A percentile compares a stretch with the other conserved stretches of the same genome.
Evolutionary conservation across 2,113 vertebrate species (phyloP).

Genomic region (Periophthalmodon schlosseri): DNA sequence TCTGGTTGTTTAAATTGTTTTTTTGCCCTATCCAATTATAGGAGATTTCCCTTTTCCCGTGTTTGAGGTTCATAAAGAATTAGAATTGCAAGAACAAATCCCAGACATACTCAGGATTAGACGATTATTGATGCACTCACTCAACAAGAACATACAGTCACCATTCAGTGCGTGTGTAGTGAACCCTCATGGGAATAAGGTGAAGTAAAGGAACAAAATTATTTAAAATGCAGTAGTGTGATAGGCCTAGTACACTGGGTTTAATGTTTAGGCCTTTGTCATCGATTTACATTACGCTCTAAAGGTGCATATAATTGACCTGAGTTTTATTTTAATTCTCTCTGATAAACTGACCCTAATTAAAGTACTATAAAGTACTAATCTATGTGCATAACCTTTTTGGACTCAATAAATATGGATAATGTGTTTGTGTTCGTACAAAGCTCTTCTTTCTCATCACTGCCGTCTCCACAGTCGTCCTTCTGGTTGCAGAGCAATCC

Average conservation of each 20-base stretch:
- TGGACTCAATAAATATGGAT: neutral
- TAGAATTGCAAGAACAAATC: constrained; percentile 42
- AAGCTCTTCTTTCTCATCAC: constrained; percentile 67
- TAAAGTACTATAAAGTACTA: neutral
- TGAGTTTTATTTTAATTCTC: neutral
- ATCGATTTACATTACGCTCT: neutral
- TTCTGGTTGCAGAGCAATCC: constrained; percentile 71
- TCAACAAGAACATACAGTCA: constrained; percentile 9
- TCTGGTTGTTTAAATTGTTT: constrained; percentile 55
- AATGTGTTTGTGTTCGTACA: constrained; percentile 53
- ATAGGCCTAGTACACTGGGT: neutral
- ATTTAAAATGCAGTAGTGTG: neutral
- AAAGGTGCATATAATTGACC: neutral
- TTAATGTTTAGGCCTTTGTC: neutral
- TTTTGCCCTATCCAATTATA: neutral
- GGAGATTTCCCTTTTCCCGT: constrained; percentile 42
- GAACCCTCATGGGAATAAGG: neutral
- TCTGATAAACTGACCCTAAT: neutral
- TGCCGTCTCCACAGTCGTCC: constrained; percentile 75
- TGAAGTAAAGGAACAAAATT: neutral
- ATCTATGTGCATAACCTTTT: neutral
- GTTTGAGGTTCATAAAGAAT: constrained; percentile 34
- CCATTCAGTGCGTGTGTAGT: neutral
- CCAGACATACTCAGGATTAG: constrained; percentile 20
- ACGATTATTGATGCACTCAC: constrained; percentile 26